Percentiles rank a stretch among this genome's conserved stretches.
phyloP scores from a whole-genome alignment of 2,113 vertebrate genomes.

The Calonectris borealis region DNA sequence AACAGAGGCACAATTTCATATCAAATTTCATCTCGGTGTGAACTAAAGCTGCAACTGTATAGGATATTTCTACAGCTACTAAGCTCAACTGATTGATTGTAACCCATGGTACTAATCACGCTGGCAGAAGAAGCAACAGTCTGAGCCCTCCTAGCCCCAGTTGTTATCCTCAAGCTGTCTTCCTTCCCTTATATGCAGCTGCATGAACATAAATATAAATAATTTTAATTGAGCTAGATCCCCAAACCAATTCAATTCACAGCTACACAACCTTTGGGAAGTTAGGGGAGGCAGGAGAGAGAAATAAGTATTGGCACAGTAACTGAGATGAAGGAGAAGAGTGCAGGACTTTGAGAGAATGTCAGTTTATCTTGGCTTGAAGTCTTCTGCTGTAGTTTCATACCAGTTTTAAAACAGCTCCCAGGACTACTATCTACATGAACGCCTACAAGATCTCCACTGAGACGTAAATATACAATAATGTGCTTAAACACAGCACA shows the following conservation, averaged over 20 bases:
- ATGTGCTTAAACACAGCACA: neutral
- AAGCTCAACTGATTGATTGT: neutral
- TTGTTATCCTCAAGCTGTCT: neutral
- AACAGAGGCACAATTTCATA: neutral
- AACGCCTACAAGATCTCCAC: neutral
- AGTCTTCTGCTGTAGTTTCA: neutral
- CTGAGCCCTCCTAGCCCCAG: neutral
- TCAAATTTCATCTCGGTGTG: neutral
- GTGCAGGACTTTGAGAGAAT: neutral
- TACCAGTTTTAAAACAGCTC: neutral
- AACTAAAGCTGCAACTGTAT: neutral
- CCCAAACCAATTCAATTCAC: neutral
- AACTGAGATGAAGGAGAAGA: neutral
- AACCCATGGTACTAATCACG: neutral
- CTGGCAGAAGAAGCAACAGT: neutral
- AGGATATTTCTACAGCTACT: neutral
- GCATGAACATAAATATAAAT: neutral
- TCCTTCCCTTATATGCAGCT: neutral
- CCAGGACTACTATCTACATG: neutral
- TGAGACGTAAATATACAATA: neutral
- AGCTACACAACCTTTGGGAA: neutral
- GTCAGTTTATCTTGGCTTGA: neutral
- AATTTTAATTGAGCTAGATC: neutral
- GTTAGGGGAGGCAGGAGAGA: neutral
- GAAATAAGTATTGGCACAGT: neutral